These are phyloP conservation scores for Andrena minutula DNA, from an alignment of 2,888 invertebrate species.

Conservation along the genomic window DNA sequence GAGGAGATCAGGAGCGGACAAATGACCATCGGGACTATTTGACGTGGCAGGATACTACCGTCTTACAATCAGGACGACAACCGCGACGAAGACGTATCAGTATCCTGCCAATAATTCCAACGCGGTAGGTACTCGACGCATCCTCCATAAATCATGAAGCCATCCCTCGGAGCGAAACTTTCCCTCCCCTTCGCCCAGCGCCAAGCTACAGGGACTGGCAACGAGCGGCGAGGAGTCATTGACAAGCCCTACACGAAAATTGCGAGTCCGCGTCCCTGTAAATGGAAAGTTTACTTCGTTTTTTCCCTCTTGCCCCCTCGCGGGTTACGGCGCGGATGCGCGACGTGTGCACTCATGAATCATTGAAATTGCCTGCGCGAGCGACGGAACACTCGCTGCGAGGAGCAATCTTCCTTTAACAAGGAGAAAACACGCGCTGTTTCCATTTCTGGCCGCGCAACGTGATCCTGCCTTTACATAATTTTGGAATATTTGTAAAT, in stretches of 20 bases:
- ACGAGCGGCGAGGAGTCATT: conserved; percentile 35
- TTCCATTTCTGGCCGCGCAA: background rate
- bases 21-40: conserved; percentile 31
- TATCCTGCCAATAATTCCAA: conserved; percentile 66
- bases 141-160: conserved; percentile 76
- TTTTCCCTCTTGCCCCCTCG: background rate
- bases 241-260: conserved; percentile 51
- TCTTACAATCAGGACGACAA: conserved; percentile 52
- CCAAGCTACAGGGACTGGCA: conserved; percentile 10
- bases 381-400: conserved; percentile 23
- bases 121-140: conserved; percentile 69
- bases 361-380: conserved; percentile 47
- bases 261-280: conserved; percentile 22
- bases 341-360: conserved; percentile 52
- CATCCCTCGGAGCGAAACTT: conserved; percentile 58
- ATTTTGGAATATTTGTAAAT: background rate
- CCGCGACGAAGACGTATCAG: conserved; percentile 61
- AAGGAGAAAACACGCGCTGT: conserved; percentile 7
- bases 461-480: background rate
- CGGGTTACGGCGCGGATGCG: background rate
- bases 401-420: conserved; percentile 23
- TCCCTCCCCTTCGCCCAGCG: conserved; percentile 12
- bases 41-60: conserved; percentile 46
- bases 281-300: conserved; percentile 31
- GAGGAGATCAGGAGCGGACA: conserved; percentile 33